Base-by-base conservation (phyloP, 2,797 vertebrate species). In the Trachurus trachurus region DNA sequence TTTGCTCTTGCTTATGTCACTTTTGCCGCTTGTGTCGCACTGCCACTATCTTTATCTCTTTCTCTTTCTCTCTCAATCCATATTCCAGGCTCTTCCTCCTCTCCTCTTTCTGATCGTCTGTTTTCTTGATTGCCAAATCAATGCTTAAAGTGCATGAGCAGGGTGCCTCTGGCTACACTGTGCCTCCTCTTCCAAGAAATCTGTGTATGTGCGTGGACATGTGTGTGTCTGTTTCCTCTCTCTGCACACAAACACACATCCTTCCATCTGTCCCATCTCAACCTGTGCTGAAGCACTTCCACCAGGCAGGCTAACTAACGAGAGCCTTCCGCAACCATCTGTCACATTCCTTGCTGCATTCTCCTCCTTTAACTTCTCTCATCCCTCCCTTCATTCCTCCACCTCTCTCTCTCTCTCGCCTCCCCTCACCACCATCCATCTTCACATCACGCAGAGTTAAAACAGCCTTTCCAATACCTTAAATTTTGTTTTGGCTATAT, bases 181-280 rank as follows among this genome's bases (percentile, higher is more conserved):
- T 87, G 90, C 89, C 87, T 90, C 87, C 87, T 88, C 88, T 93
- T 94, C 92, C 93, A 93, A 94, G 93, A 94, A 92, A 85, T 87
- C 64, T 78, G 47, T 86, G 74, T 59, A 52, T 69, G 65, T 74
- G 17, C 22, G 26, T 58, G 57, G 19, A 16, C 31, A 47, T 34
- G 70, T 56, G 70, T 56, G 62, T 17, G 47, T 56, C 5, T 69
- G 11, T 66, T 21, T 45, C 57, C 34, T 65, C 12, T 22, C 45
- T 74, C 59, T 70, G 75, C 85, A 91, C 87, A 89, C 80, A 81
- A 69, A 85, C 82, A 89, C 89, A 91, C 90, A 92, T 94, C 93
- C 91, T 91, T 93, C 95, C 94, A 95, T 95, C 95, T 96, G 95
- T 94, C 94, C 91, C 81, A 87, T 93, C 91, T 94, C 91, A 96